A percentile compares a stretch with the other conserved stretches of the same genome.
phyloP scores from a whole-genome alignment of 2,888 invertebrate species.

The Diplolepis rosae region DNA sequence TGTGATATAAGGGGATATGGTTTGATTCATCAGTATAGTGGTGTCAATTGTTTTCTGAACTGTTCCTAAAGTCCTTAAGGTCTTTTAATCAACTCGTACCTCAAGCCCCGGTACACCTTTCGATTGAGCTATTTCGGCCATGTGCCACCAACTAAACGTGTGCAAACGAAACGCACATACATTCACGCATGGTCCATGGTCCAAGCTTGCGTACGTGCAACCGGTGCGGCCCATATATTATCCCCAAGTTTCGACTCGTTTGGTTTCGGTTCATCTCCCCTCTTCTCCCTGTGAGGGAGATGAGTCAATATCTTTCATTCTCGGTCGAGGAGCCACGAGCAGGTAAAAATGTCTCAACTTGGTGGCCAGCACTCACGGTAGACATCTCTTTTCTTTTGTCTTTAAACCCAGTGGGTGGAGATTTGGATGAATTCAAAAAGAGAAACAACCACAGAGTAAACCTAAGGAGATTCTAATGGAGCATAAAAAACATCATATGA shows the following conservation, averaged over 20 bases:
- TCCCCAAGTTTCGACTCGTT: constrained; percentile 51
- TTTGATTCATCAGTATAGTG: too few relatives aligned
- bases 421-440: constrained; percentile 18
- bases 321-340: constrained; percentile 47
- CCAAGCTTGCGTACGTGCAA: neutral
- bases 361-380: constrained; percentile 50
- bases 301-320: constrained; percentile 40
- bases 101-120: neutral
- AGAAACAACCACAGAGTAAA: neutral
- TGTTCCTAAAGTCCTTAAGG: neutral
- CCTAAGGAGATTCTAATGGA: constrained; percentile 30
- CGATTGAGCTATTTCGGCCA: constrained; percentile 3
- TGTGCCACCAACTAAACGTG: neutral
- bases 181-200: neutral
- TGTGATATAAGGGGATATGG: too few relatives aligned
- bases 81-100: neutral
- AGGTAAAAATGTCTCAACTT: constrained; percentile 71
- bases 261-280: constrained; percentile 36
- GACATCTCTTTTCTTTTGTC: constrained; percentile 39
- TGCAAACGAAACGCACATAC: constrained; percentile 3
- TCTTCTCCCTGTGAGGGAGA: constrained; percentile 45
- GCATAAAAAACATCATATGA: constrained; percentile 33
- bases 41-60: neutral
- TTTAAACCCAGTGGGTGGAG: constrained; percentile 22
- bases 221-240: constrained; percentile 58